A percentile compares a stretch with the other conserved stretches of the same genome.
phyloP scores from a whole-genome alignment of 2,797 vertebrate genomes.

The Onychomys torridus region DNA sequence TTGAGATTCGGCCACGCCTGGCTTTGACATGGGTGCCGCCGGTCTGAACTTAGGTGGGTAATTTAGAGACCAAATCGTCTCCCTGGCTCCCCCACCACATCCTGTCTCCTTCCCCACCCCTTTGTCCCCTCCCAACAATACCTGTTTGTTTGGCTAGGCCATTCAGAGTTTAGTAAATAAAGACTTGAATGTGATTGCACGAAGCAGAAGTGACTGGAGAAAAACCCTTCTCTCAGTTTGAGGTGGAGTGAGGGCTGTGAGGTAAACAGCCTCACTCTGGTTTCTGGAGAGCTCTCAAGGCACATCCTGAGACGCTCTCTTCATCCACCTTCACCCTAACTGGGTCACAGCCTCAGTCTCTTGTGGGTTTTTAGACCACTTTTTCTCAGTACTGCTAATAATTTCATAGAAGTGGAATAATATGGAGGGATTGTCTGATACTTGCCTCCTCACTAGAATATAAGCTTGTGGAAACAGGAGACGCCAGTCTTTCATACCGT shows the following conservation, averaged over 20 bases:
- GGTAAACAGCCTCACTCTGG: not conserved
- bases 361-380: not conserved
- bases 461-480: not conserved
- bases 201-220: conserved; percentile 8
- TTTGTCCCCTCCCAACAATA: not conserved
- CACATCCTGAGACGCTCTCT: not conserved
- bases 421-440: not conserved
- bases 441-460: not conserved
- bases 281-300: not conserved
- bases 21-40: not conserved
- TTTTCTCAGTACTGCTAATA: not conserved
- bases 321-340: not conserved
- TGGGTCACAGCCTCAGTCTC: not conserved
- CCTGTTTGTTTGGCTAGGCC: not conserved
- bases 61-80: not conserved
- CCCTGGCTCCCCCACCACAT: not conserved
- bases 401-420: not conserved
- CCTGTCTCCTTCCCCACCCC: not conserved
- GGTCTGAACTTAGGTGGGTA: not conserved
- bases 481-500: not conserved
- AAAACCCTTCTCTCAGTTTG: conserved; percentile 19
- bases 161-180: conserved; percentile 8
- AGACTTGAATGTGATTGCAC: not conserved
- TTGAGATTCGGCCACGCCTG: not conserved
- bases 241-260: not conserved